Base-by-base conservation (phyloP, 2,797 vertebrate species). In the Diceros bicornis region DNA sequence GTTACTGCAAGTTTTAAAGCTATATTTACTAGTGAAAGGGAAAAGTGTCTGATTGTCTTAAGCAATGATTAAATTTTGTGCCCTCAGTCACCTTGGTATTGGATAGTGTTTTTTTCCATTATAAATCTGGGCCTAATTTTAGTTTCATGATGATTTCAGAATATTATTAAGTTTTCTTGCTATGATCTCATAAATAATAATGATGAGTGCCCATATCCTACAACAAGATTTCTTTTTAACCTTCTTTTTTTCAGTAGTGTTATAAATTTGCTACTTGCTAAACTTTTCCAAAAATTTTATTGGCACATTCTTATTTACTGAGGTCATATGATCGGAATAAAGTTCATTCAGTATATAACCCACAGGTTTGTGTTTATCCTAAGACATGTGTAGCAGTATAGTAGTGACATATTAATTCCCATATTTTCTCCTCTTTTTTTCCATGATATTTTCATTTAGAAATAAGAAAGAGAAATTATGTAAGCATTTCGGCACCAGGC, bases 111-210 rank as follows among this genome's bases (percentile, higher is more conserved):
- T 91, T 93, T 85, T n/a, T 41, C 57, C 59, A 50, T 78, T 95
- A 61, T 81, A 96, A 92, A 97, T 79, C 32, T 89, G 55, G 25
- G 34, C 77, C 68, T 86, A 94, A 96, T 94, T 96, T 97, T 96
- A 72, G 44, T 81, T 84, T 93, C 85, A 91, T 88, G 27, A 62
- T 84, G 32, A 89, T 96, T 97, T 97, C 86, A 94, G 89, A 94
- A 83, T 96, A 93, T 89, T 97, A 41, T 84, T 96, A 47, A 75
- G 18, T 93, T n/a, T 72, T 64, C 94, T 94, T 96, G 72, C 32
- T 92, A 7, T 85, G 55, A 47, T 61, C 55, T 94, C 44, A 89
- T 96, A 97, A 97, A 94, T 96, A 94, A 95, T 92, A 84, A 82
- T 91, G 34, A 78, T 93, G 79, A 94, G 27, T 81, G 29, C 57